Evolutionary conservation across 2,113 vertebrate genomes (phyloP), one percentile per base, ranked within the genome.

Genomic region (Platycercus adscitus): DNA sequence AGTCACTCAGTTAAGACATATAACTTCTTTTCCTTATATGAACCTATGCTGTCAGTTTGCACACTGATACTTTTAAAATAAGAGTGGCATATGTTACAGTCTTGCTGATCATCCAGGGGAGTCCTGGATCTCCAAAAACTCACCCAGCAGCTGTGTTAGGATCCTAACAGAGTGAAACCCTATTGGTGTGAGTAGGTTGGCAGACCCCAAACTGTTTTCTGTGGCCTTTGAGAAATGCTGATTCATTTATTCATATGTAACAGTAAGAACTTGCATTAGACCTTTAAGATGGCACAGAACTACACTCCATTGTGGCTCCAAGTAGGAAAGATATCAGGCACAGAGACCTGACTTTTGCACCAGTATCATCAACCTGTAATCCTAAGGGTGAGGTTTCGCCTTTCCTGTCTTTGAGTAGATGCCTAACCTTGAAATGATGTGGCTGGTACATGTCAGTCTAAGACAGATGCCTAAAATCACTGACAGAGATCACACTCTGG

Each of bases 61-160:
- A 84, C 46, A 43, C 66, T n/a, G 53, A 88, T 77, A 83, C 61
- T 81, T 68, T 95, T 77, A 75, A 91, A 97, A 52, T 5, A 86
- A 83, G 61, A 50, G 5, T 2, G 3, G 29, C 49, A 61, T 85
- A 18, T 89, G 50, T 39, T 41, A 17, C 15, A 20, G 24, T 65
- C n/a, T 56, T 81, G 35, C 29, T 46, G 65, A 82, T 9, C 1
- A 2, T 28, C 24, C 56, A 44, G 21, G 9, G 80, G 47, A 52
- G 16, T 9, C 29, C 52, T 43, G 71, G 18, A 26, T 75, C n/a
- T 56, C 71, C 0, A 1, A 64, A 63, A 65, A 13, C 31, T 64
- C 55, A 43, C 29, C 18, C 49, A 64, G 39, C 26, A 58, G 49
- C 53, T 69, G 24, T 44, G 66, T 47, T 87, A 73, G 23, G 28